phyloP scores from a whole-genome alignment of 2,888 invertebrate species.

The Caenorhabditis doughertyi region DNA sequence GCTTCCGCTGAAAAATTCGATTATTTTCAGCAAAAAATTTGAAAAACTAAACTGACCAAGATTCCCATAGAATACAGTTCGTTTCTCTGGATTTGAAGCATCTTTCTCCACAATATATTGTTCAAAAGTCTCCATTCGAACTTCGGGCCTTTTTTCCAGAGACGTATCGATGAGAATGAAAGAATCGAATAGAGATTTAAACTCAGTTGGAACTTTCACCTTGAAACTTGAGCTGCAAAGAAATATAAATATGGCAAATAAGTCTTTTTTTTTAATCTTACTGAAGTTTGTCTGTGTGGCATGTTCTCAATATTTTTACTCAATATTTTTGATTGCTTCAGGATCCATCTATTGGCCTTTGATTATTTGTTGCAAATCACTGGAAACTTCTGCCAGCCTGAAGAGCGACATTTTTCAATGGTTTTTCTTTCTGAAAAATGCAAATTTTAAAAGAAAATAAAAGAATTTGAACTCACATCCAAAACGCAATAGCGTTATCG shows the following conservation, averaged over 20 bases:
- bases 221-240: neutral
- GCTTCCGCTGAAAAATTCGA: slow-evolving; percentile 21
- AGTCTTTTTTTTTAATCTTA: no score
- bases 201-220: neutral
- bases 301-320: no score
- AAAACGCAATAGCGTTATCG: no score
- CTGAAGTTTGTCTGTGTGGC: neutral
- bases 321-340: neutral
- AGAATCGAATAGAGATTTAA: neutral
- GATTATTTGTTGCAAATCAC: neutral
- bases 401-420: neutral
- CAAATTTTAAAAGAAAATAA: no score
- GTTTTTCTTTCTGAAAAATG: no score
- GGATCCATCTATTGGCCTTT: slow-evolving; percentile 25
- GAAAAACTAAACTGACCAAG: neutral
- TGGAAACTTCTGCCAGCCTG: neutral
- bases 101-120: neutral
- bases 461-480: no score
- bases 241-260: no score
- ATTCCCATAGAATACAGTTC: neutral
- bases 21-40: neutral
- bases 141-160: neutral
- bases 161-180: slow-evolving; percentile 14
- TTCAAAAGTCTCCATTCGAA: neutral
- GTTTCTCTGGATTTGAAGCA: neutral